Conservation (phyloP, 2,888 invertebrate species). For the Sacculina carcini region DNA sequence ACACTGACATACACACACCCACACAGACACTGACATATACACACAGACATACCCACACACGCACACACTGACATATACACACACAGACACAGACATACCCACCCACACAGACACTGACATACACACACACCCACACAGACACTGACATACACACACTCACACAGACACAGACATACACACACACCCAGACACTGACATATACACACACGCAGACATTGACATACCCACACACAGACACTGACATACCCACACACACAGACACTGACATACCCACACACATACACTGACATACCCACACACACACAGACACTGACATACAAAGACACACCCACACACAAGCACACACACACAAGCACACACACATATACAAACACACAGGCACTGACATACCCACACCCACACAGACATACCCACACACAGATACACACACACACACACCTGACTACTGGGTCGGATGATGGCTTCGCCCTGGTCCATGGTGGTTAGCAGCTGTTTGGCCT, state of each 20-base stretch:
- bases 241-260: background rate
- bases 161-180: background rate
- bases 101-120: background rate
- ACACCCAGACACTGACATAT: background rate
- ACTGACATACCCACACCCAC: background rate
- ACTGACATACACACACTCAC: background rate
- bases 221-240: background rate
- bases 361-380: conserved; percentile 2
- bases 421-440: conserved; percentile 32
- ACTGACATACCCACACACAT: background rate
- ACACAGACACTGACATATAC: background rate
- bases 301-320: background rate
- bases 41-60: background rate
- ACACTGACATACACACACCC: background rate
- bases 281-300: background rate
- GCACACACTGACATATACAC: background rate
- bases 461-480: conserved; percentile 90
- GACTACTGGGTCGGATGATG: conserved; percentile 84
- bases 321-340: background rate
- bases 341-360: background rate
- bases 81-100: background rate
- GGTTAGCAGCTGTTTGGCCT: conserved; percentile 70
- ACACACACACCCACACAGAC: background rate
- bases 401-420: too few species aligned
- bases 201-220: background rate